phyloP scores from a whole-genome alignment of 2,888 invertebrate species.

The Andrena trimmerana region DNA sequence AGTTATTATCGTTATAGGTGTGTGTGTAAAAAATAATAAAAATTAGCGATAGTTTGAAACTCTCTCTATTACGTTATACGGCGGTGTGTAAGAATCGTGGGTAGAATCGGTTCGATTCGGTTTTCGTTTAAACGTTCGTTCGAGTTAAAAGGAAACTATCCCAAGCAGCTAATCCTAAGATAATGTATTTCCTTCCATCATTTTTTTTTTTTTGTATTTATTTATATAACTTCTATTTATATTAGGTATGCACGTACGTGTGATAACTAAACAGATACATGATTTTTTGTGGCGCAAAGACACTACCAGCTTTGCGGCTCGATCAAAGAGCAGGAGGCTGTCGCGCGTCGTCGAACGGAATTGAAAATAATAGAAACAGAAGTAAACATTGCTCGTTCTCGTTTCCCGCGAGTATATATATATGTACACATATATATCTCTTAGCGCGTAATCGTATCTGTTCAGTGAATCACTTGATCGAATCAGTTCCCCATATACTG shows the following conservation, averaged over 20 bases:
- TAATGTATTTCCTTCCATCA: constrained; percentile 83
- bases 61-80: constrained; percentile 73
- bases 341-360: constrained; percentile 19
- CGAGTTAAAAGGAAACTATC: constrained; percentile 81
- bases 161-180: constrained; percentile 85
- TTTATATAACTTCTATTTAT: constrained; percentile 83
- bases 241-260: constrained; percentile 83
- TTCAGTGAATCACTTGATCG: constrained; percentile 61
- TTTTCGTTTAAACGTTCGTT: constrained; percentile 60
- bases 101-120: constrained; percentile 63
- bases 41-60: constrained; percentile 80
- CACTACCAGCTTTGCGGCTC: constrained; percentile 72
- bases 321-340: constrained; percentile 83
- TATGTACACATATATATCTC: constrained; percentile 16
- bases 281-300: constrained; percentile 76
- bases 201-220: constrained; percentile 59
- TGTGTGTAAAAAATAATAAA: constrained; percentile 83
- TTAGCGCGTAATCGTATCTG: constrained; percentile 54
- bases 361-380: constrained; percentile 13
- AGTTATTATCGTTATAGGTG: constrained; percentile 77
- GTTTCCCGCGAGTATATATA: not conserved
- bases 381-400: constrained; percentile 11
- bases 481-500: constrained; percentile 24
- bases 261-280: constrained; percentile 84
- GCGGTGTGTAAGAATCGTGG: constrained; percentile 60